A percentile compares a stretch with the other conserved stretches of the same genome.
Evolutionary conservation across 1,140 invertebrate species (phyloP).

Genomic region (Batillaria attramentaria): DNA sequence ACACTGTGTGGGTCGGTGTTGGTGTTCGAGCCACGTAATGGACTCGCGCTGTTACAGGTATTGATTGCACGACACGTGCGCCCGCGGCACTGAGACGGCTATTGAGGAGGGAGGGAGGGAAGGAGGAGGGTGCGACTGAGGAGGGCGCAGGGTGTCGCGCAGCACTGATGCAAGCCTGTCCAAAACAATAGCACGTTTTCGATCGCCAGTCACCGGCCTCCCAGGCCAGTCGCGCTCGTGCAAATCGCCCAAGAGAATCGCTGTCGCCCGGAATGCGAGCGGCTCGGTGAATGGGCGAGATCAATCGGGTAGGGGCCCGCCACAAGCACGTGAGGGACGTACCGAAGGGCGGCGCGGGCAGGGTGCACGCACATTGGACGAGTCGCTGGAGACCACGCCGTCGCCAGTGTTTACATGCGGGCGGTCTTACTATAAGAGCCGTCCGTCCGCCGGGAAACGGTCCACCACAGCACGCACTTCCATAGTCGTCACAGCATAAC

Average conservation of each 20-base stretch:
- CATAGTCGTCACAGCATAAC: background rate
- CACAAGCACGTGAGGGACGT: background rate
- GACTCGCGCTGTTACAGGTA: background rate
- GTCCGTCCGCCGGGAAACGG: background rate
- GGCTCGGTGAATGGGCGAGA: background rate
- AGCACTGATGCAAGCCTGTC: background rate
- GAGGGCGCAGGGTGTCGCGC: background rate
- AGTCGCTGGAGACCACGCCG: background rate
- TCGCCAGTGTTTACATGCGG: background rate
- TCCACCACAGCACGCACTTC: background rate
- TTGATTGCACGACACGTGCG: background rate
- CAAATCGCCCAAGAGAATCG: background rate
- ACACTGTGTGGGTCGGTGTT: background rate
- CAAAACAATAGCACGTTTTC: background rate
- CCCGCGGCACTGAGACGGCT: background rate
- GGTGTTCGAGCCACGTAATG: slow-evolving; percentile 15
- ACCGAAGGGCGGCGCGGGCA: background rate
- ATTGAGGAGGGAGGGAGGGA: background rate
- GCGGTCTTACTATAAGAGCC: background rate
- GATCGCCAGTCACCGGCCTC: background rate
- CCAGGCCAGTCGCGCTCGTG: background rate
- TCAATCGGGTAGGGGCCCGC: slow-evolving; percentile 16
- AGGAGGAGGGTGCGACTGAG: background rate
- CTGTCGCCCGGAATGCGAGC: background rate
- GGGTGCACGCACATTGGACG: background rate